Evolutionary conservation across 2,113 vertebrate species (phyloP).

Genomic region (Hymenochirus boettgeri): DNA sequence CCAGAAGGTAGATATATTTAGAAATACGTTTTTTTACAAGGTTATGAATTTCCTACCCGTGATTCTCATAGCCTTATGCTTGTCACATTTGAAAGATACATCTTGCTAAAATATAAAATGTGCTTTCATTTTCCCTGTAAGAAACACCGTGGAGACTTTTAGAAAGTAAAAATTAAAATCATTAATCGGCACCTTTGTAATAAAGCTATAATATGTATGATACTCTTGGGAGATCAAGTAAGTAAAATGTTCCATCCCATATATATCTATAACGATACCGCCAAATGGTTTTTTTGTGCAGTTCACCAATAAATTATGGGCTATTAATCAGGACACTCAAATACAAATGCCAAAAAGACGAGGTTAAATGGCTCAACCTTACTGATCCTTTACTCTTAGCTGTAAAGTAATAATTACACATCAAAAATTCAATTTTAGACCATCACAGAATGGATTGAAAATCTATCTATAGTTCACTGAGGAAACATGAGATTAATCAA

Average conservation of each 20-base stretch:
- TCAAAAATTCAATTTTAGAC: conserved; percentile 41
- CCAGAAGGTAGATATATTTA: no score
- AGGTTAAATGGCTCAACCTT: conserved; percentile 12
- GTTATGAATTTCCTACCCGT: no score
- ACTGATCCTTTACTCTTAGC: conserved; percentile 19
- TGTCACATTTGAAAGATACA: neutral
- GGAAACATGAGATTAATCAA: conserved; percentile 45
- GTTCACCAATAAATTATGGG: conserved; percentile 42
- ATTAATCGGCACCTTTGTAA: conserved; percentile 39
- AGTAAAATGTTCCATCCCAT: conserved; percentile 44
- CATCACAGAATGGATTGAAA: conserved; percentile 36
- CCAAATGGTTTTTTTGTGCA: conserved; percentile 39
- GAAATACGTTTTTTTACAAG: no score
- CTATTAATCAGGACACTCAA: conserved; percentile 44
- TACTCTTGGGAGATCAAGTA: conserved; percentile 43
- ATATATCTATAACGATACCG: conserved; percentile 38
- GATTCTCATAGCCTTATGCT: no score
- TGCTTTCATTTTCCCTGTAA: neutral
- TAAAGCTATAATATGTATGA: conserved; percentile 33
- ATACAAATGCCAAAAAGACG: conserved; percentile 16
- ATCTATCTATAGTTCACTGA: conserved; percentile 44
- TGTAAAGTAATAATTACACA: conserved; percentile 37
- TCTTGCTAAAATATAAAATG: neutral
- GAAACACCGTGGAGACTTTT: conserved; percentile 11
- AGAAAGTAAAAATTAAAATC: conserved; percentile 32